Evolutionary conservation across 2,797 vertebrate genomes (phyloP), one percentile per base, ranked within the genome.

Genomic region (Amniataba percoides): DNA sequence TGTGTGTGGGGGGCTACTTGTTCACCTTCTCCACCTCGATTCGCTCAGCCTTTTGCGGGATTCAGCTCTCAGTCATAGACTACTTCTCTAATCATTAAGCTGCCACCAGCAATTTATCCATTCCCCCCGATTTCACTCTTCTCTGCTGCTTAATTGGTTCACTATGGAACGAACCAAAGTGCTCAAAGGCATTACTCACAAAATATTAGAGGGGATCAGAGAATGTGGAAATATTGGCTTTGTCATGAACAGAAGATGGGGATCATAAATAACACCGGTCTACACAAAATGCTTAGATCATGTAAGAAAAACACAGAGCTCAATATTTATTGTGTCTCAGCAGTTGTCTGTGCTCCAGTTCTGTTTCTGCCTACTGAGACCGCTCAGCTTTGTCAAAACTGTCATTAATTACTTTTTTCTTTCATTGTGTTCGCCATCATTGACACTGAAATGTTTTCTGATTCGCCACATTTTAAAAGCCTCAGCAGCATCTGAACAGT

Each of bases 101-200:
- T 88, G 71, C 84, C 74, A 85, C 74, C 76, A 76, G 71, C 62
- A 82, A 88, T 83, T 78, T 81, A 70, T 83, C 75, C 57, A 60
- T 82, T 82, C 36, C 51, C 51, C 83, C 83, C 11, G 36, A 45
- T 75, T 79, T 82, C 43, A 71, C 66, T 82, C 61, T 72, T 85
- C 71, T 83, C 74, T 74, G 59, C 71, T 60, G 16, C 77, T 87
- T 93, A 94, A 94, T 92, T 94, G 88, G 81, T 88, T 88, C 78
- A 87, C 78, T 64, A 61, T 77, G 73, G 80, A 84, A 88, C 42
- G 66, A 85, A 87, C 71, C 77, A 71, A 77, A 86, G 84, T 85
- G 77, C 85, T 91, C 74, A 81, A 78, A 85, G 88, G 81, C 82
- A 83, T 92, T 81, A 86, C 87, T 92, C 82, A 68, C 74, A 78